These are phyloP conservation scores for Pangasius djambal DNA, from an alignment of 2,797 vertebrate genomes.

Conservation along the genomic window DNA sequence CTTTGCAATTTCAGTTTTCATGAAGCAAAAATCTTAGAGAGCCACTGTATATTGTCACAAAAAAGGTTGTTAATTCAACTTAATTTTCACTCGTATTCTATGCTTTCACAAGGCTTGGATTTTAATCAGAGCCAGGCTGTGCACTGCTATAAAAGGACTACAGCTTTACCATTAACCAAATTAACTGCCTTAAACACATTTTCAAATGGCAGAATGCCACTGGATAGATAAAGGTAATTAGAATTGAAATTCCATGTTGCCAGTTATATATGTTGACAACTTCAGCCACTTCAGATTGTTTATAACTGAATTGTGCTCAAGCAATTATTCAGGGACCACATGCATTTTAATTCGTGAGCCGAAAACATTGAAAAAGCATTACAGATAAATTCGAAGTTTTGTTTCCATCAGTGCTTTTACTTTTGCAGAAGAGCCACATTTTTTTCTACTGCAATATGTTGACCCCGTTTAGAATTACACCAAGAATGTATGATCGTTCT, in stretches of 20 bases:
- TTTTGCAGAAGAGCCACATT: slow-evolving; percentile 6
- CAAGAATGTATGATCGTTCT: neutral
- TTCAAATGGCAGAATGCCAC: neutral
- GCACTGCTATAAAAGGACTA: neutral
- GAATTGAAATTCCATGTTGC: neutral
- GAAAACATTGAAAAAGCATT: neutral
- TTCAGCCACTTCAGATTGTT: neutral
- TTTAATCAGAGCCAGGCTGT: neutral
- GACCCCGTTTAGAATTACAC: neutral
- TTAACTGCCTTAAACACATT: neutral
- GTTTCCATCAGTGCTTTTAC: neutral
- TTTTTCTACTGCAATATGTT: neutral
- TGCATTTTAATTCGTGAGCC: too few relatives aligned
- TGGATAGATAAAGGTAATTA: neutral
- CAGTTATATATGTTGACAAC: neutral
- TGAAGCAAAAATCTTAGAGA: neutral
- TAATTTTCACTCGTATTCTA: neutral
- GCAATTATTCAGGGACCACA: too few relatives aligned
- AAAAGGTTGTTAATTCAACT: neutral
- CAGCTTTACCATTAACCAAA: neutral
- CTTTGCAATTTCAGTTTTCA: neutral
- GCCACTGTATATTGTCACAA: neutral
- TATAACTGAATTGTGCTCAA: neutral
- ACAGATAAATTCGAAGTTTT: neutral
- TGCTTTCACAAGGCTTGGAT: neutral